Evolutionary conservation across 2,797 vertebrate genomes (phyloP).

Genomic region (Helicolenus hilgendorfi): DNA sequence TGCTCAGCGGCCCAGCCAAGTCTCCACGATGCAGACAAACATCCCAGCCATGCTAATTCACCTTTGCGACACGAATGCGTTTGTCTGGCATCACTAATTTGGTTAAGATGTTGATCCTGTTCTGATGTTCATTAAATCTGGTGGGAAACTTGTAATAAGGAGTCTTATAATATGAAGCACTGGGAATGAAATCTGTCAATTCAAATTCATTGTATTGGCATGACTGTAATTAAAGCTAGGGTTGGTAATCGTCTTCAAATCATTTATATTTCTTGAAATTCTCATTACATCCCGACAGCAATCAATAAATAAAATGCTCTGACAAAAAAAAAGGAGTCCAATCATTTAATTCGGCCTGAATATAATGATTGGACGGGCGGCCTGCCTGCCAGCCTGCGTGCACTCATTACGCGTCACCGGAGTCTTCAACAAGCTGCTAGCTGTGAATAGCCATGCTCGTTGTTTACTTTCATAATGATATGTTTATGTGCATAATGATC

Average conservation of each 20-base stretch:
- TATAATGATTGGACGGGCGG: background rate
- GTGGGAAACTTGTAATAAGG: background rate
- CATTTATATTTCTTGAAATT: background rate
- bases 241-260: background rate
- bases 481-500: background rate
- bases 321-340: background rate
- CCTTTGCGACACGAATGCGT: conserved; percentile 40
- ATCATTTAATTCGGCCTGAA: background rate
- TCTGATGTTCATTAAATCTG: conserved; percentile 31
- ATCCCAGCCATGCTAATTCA: conserved; percentile 66
- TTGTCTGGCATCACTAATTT: conserved; percentile 38
- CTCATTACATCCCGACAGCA: background rate
- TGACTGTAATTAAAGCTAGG: background rate
- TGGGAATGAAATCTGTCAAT: background rate
- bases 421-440: background rate
- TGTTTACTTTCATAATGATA: background rate
- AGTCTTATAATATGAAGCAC: background rate
- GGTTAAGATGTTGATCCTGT: conserved; percentile 35
- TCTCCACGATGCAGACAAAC: conserved; percentile 66
- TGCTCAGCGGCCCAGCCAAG: conserved; percentile 45
- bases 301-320: background rate
- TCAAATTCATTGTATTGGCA: background rate
- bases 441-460: background rate
- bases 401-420: background rate
- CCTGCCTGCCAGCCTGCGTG: too few relatives aligned